Evolutionary conservation across 1,140 invertebrate species (phyloP), one percentile per base, ranked within the genome.

Genomic region (Pemphigus obesinymphae): DNA sequence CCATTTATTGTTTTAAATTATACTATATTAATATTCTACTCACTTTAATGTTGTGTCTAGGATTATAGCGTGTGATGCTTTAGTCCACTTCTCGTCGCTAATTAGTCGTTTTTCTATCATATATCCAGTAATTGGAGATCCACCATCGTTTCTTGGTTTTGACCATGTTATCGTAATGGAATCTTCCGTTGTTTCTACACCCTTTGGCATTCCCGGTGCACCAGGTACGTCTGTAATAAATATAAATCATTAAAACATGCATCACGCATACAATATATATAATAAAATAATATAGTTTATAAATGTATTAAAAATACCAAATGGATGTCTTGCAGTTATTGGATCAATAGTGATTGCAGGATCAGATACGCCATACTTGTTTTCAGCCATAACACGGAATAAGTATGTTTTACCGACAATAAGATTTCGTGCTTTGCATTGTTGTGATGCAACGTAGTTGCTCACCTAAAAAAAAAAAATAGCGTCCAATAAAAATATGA

Each of bases 371-470:
- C 97, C 98, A 85, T 98, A 97, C 85, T 96, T 92, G 88, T 99
- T 99, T 87, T 99, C 97, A 78, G 97, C 97, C 90, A 96, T 93
- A 2, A 99, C 97, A 82, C 97, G 91, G 91, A 99, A 99, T 84
- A 99, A 97, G 87, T 99, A 99, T 45, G 95, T 92, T 83, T 91
- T 91, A 50, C 96, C 96, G 29, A 98, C 92, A 2, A 91, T 92
- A 37, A 99, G 88, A 87, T 99, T 99, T 68, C 96, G 92, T 23
- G 99, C 94, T 68, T 96, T 91, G 66, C 94, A 90, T 88, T 95
- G 93, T 85, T 96, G 92, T 76, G 95, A 93, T 10, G 94, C 94
- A 37, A 97, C 92, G 86, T 97, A 99, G 82, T 96, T 95, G 87
- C 95, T 96, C 8, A 96, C 92, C 88, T 89, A 82, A 43, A 84